Evolutionary conservation across 2,888 invertebrate genomes (phyloP).

Genomic region (Tolmerus cingulatus): DNA sequence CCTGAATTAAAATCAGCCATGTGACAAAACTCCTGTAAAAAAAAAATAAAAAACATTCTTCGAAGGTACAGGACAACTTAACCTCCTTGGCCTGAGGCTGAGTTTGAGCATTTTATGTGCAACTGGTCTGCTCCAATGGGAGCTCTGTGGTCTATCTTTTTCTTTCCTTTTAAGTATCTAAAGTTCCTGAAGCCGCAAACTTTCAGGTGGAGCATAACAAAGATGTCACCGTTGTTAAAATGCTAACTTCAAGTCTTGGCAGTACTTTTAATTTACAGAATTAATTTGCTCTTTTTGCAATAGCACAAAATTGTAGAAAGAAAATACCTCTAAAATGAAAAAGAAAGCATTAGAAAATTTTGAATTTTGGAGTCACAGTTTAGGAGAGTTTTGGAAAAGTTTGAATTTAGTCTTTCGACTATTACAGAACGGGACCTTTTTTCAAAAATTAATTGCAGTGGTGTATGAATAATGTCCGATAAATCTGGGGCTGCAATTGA

Average conservation of each 20-base stretch:
- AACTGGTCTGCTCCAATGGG: background rate
- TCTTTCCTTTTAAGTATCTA: background rate
- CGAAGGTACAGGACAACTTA: background rate
- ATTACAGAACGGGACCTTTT: too few relatives aligned
- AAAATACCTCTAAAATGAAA: too few relatives aligned
- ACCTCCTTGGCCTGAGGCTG: background rate
- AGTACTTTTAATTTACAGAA: background rate
- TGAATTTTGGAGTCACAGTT: too few relatives aligned
- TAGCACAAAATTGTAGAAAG: too few relatives aligned
- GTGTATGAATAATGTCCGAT: too few relatives aligned
- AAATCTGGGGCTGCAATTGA: background rate
- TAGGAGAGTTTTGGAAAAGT: too few relatives aligned
- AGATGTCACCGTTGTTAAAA: background rate
- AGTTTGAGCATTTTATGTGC: background rate
- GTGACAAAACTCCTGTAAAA: background rate
- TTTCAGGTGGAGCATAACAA: background rate
- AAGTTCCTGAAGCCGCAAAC: background rate
- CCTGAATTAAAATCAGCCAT: background rate
- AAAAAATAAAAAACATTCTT: background rate
- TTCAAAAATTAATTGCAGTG: too few relatives aligned
- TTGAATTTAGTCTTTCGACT: too few relatives aligned
- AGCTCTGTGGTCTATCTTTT: background rate
- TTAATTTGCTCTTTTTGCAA: background rate
- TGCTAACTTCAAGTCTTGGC: background rate
- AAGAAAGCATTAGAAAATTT: too few relatives aligned